These are phyloP conservation scores for Melanophora roralis DNA, from an alignment of 2,888 invertebrate species.

Conservation along the genomic window DNA sequence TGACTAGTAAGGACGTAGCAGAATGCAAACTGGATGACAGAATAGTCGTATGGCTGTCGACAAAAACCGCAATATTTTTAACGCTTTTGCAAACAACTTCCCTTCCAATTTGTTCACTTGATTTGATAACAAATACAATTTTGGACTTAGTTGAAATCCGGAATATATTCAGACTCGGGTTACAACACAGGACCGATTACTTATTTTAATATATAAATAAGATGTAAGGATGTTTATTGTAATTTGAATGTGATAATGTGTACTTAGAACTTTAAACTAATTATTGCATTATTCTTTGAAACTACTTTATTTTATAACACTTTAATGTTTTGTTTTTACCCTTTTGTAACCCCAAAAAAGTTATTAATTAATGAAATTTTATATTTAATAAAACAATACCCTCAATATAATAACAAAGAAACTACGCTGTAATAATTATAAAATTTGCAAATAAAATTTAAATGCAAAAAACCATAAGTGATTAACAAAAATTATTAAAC, in stretches of 20 bases:
- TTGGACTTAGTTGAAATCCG: too few relatives aligned
- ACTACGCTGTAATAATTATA: conserved; percentile 23
- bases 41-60: too few relatives aligned
- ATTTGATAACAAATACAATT: too few relatives aligned
- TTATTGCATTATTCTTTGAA: neutral
- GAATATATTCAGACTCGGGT: too few relatives aligned
- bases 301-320: conserved; percentile 20
- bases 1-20: too few relatives aligned
- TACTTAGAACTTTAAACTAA: neutral
- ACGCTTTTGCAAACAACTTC: too few relatives aligned
- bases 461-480: neutral
- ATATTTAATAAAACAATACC: conserved; percentile 49
- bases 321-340: neutral
- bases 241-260: neutral
- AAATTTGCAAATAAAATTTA: conserved; percentile 13
- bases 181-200: too few relatives aligned
- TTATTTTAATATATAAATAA: too few relatives aligned
- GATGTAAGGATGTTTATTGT: too few relatives aligned
- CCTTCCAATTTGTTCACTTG: too few relatives aligned
- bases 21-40: too few relatives aligned
- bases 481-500: conserved; percentile 3
- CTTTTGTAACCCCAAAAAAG: conserved; percentile 38
- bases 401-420: conserved; percentile 31
- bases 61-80: too few relatives aligned
- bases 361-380: conserved; percentile 46